phyloP scores from a whole-genome alignment of 2,113 vertebrate genomes.

The Tragelaphus imberbis region DNA sequence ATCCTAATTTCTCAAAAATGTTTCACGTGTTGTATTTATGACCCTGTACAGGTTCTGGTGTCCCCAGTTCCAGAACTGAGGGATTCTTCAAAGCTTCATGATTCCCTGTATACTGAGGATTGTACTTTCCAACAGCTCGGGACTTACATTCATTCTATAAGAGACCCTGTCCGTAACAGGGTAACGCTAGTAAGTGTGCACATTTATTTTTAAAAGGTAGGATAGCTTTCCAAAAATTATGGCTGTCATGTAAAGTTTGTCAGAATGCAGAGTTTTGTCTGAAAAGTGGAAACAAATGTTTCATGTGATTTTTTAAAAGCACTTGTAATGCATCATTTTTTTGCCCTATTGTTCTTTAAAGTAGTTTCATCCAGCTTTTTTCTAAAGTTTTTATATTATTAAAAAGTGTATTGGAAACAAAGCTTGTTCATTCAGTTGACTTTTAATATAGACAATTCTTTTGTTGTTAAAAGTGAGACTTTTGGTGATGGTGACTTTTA shows the following conservation, averaged over 20 bases:
- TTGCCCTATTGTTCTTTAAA: neutral
- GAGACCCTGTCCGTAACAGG: slow-evolving; percentile 93
- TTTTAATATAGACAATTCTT: slow-evolving; percentile 9
- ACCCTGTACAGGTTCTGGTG: slow-evolving; percentile 83
- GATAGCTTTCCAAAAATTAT: neutral
- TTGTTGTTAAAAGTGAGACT: neutral
- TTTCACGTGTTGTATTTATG: neutral
- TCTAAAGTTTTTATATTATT: neutral
- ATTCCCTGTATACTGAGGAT: slow-evolving; percentile 91
- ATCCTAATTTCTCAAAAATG: neutral
- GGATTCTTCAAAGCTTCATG: slow-evolving; percentile 86
- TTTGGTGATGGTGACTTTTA: neutral
- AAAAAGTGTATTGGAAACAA: slow-evolving; percentile 5
- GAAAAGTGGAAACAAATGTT: neutral
- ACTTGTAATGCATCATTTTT: neutral
- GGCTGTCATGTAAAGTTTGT: neutral
- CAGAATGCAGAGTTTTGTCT: slow-evolving; percentile 19
- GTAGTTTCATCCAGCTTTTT: neutral
- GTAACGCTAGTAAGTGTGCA: slow-evolving; percentile 90
- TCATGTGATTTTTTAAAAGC: neutral
- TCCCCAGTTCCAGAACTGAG: slow-evolving; percentile 92
- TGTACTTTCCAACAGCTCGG: slow-evolving; percentile 90
- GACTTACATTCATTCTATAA: slow-evolving; percentile 88
- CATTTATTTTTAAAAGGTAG: neutral
- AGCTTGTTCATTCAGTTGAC: neutral